Percentiles rank a stretch among this genome's conserved stretches.
Conservation (phyloP, 1,140 invertebrate species). For the Harpegnathos saltator region DNA sequence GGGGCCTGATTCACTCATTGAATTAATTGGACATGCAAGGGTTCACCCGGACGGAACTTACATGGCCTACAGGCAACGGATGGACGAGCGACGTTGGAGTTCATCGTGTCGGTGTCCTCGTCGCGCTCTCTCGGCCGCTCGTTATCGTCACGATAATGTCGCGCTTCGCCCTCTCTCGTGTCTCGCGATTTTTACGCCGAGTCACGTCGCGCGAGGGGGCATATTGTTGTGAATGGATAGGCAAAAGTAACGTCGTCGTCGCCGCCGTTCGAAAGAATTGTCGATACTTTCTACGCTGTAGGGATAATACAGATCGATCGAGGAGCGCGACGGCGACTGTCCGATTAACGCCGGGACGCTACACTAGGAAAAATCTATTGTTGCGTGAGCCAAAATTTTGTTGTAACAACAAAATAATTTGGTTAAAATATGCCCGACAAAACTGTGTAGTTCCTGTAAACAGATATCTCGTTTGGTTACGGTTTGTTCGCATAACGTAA, state of each 20-base stretch:
- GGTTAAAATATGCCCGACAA: no score
- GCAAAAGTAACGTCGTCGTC: background rate
- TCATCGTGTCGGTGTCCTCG: constrained; percentile 42
- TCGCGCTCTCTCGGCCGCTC: constrained; percentile 42
- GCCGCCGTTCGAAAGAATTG: constrained; percentile 9
- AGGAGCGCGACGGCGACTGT: background rate
- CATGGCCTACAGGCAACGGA: constrained; percentile 24
- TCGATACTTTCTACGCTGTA: background rate
- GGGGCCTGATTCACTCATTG: constrained; percentile 80
- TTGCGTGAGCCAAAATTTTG: no score
- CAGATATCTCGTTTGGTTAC: no score
- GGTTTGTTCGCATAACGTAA: no score
- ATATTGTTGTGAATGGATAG: background rate
- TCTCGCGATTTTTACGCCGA: constrained; percentile 11
- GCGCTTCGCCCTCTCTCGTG: constrained; percentile 21
- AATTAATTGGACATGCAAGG: constrained; percentile 82
- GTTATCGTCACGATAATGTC: constrained; percentile 56
- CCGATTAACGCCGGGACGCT: no score
- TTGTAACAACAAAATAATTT: no score
- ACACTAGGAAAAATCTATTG: no score
- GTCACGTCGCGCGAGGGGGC: background rate
- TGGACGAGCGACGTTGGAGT: constrained; percentile 44
- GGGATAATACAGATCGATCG: background rate
- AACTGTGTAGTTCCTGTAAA: no score
- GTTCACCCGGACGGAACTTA: constrained; percentile 63